These are phyloP conservation scores for Acanthoscelides obtectus DNA, from an alignment of 2,888 invertebrate genomes.

Conservation along the genomic window DNA sequence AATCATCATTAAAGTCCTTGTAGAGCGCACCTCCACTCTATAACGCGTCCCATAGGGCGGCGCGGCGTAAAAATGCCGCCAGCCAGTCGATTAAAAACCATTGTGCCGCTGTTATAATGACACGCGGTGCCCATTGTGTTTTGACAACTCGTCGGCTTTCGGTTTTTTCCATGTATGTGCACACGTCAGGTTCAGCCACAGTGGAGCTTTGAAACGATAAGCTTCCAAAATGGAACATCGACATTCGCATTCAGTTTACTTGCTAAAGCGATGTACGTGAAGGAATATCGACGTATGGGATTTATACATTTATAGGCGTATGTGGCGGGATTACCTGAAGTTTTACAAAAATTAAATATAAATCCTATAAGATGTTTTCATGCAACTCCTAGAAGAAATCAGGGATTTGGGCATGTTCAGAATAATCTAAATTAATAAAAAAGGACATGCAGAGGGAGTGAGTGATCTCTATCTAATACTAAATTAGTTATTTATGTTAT, in stretches of 20 bases:
- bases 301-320: too few relatives aligned
- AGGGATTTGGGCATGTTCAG: too few relatives aligned
- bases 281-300: background rate
- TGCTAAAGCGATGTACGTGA: background rate
- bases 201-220: background rate
- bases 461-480: too few relatives aligned
- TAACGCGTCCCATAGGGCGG: too few relatives aligned
- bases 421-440: too few relatives aligned
- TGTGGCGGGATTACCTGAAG: too few relatives aligned
- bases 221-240: background rate
- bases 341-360: too few relatives aligned
- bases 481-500: too few relatives aligned
- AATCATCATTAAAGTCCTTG: background rate
- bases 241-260: background rate
- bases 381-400: too few relatives aligned
- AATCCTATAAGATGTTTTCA: too few relatives aligned
- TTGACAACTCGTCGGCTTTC: background rate
- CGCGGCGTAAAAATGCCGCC: background rate
- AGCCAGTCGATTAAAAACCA: background rate
- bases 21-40: too few relatives aligned
- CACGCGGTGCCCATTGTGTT: background rate
- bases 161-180: background rate
- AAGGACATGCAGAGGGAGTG: too few relatives aligned
- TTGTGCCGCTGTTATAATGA: background rate
- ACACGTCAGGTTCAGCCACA: background rate